These are phyloP conservation scores for Trachelipus rathkii DNA, from an alignment of 1,140 invertebrate genomes.

Conservation along the genomic window DNA sequence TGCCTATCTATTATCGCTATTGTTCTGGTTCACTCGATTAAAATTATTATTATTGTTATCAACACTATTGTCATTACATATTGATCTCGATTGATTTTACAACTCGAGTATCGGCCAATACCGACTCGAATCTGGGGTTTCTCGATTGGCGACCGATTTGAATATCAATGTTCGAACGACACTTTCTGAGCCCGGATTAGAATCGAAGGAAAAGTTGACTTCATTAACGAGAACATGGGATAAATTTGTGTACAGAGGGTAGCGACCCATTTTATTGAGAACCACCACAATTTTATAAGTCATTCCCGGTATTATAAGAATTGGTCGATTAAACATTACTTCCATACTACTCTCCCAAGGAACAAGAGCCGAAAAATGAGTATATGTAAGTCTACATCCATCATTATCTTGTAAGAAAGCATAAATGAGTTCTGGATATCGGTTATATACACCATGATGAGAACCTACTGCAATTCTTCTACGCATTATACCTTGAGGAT, in stretches of 20 bases:
- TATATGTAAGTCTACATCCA: conserved; percentile 69
- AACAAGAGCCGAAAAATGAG: conserved; percentile 69
- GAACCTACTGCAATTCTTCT: not conserved
- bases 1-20: too few species aligned
- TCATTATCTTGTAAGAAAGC: conserved; percentile 71
- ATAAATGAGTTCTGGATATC: conserved; percentile 70
- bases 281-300: conserved; percentile 73
- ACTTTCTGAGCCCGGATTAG: not conserved
- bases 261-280: conserved; percentile 72
- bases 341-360: conserved; percentile 60
- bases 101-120: too few species aligned
- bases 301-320: conserved; percentile 65
- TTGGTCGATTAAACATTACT: conserved; percentile 70
- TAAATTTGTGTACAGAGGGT: conserved; percentile 51
- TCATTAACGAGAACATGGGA: not conserved
- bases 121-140: too few species aligned
- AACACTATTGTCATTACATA: too few species aligned
- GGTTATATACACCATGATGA: conserved; percentile 1
- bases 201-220: not conserved
- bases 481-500: not conserved
- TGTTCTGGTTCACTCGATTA: too few species aligned
- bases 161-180: not conserved
- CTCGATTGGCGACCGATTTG: not conserved
- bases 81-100: too few species aligned
- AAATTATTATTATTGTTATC: too few species aligned